These are phyloP conservation scores for Aradophagus sp. DNA, from an alignment of 1,140 invertebrate genomes.

Conservation along the genomic window DNA sequence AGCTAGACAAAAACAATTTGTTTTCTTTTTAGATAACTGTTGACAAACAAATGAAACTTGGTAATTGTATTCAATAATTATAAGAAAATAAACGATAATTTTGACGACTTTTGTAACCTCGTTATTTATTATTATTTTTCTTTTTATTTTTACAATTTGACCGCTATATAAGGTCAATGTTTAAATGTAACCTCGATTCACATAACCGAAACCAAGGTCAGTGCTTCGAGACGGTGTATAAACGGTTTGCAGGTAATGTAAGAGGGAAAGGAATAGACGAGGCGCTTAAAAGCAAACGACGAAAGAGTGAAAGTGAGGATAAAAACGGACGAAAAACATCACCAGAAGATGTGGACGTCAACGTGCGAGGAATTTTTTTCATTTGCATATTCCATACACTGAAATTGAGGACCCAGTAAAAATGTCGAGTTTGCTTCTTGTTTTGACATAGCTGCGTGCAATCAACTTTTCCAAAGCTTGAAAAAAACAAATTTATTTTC, in stretches of 20 bases:
- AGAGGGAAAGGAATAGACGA: constrained; percentile 51
- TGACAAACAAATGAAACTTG: too few species aligned
- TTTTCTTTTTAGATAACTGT: too few species aligned
- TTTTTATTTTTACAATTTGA: too few species aligned
- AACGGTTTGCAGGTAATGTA: constrained; percentile 32
- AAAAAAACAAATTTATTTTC: too few species aligned
- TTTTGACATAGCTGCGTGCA: too few species aligned
- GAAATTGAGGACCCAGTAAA: too few species aligned
- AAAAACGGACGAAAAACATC: constrained; percentile 17
- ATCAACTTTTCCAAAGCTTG: too few species aligned
- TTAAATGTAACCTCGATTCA: constrained; percentile 20
- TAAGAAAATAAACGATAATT: too few species aligned
- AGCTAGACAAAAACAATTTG: too few species aligned
- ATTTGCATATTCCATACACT: constrained; percentile 6
- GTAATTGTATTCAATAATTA: too few species aligned
- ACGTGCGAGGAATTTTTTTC: constrained; percentile 4
- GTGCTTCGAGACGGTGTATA: constrained; percentile 13
- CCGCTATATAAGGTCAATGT: constrained; percentile 5
- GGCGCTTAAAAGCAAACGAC: constrained; percentile 29
- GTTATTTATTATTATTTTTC: not conserved
- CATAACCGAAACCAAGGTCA: constrained; percentile 38
- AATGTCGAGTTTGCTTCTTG: too few species aligned
- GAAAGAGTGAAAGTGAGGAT: constrained; percentile 51
- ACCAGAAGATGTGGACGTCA: constrained; percentile 5
- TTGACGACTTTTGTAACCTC: too few species aligned